Evolutionary conservation across 2,797 vertebrate genomes (phyloP), one percentile per base, ranked within the genome.

Genomic region (Oreortyx pictus): DNA sequence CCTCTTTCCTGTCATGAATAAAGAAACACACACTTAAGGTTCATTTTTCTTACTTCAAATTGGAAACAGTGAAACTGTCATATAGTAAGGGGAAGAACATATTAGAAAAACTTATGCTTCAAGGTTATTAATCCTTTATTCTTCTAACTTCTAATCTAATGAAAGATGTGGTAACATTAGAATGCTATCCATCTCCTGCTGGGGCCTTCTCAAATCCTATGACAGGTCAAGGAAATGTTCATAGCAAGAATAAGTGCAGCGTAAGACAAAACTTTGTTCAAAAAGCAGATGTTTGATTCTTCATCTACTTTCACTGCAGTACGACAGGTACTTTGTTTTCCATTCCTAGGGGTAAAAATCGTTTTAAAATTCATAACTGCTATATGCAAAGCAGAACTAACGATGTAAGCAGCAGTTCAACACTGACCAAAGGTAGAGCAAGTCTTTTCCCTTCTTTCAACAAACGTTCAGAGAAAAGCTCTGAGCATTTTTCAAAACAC

Each of bases 221-320:
- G 75, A 33, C 35, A 82, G 59, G 70, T 85, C 50, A 85, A 84
- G 56, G n/a, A 86, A 74, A 68, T 29, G 7, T 77, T 92, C 37
- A 41, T 25, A 80, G 29, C 46, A 89, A 71, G 64, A 87, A 7
- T n/a, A 93, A 84, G 25, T 65, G 47, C 71, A 52, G 22, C 20
- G 35, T 74, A 70, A 81, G 47, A 44, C 31, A 92, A 92, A 93
- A 83, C 56, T 54, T 49, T 81, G 54, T 71, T 18, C 66, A 87
- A 46, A 86, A 64, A 86, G 8, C 27, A 71, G 70, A 54, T 0
- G 0, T 62, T 85, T 65, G 62, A 85, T 71, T 90, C 90, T 77
- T 87, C 62, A 72, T 59, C 44, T 66, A 25, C 33, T 77, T 78
- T 67, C 82, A 80, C 77, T 43, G 27, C 44, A 74, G 25, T 71